Evolutionary conservation across 2,888 invertebrate species (phyloP).

Genomic region (Zelleria hepariella): DNA sequence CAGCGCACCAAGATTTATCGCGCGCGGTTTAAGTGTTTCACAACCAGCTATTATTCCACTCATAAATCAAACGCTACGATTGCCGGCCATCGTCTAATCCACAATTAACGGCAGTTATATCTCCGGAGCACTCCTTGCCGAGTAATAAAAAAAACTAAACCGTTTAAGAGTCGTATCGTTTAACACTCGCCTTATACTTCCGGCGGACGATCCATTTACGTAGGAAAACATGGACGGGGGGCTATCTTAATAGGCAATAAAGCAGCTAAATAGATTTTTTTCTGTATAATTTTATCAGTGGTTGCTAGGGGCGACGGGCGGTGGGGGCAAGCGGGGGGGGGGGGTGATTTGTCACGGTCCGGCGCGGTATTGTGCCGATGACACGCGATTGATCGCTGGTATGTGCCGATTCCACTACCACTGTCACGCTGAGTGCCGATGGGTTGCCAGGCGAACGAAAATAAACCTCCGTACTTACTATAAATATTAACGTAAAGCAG

Average conservation of each 20-base stretch:
- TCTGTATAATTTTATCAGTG: slow-evolving; percentile 21
- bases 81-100: neutral
- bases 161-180: neutral
- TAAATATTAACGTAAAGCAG: too few species aligned
- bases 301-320: neutral
- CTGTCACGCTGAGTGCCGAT: too few species aligned
- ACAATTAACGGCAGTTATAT: neutral
- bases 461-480: too few species aligned
- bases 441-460: too few species aligned
- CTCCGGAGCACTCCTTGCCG: neutral
- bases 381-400: neutral
- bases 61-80: neutral
- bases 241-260: slow-evolving; percentile 43
- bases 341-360: neutral
- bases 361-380: neutral
- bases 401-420: neutral
- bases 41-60: neutral
- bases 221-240: slow-evolving; percentile 17
- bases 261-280: slow-evolving; percentile 46
- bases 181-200: neutral
- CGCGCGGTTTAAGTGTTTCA: neutral
- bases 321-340: neutral
- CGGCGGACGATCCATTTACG: neutral
- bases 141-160: neutral
- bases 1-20: neutral